Evolutionary conservation across 23 tunicate genomes (phyloP).

Genomic region (Diplosoma virens): DNA sequence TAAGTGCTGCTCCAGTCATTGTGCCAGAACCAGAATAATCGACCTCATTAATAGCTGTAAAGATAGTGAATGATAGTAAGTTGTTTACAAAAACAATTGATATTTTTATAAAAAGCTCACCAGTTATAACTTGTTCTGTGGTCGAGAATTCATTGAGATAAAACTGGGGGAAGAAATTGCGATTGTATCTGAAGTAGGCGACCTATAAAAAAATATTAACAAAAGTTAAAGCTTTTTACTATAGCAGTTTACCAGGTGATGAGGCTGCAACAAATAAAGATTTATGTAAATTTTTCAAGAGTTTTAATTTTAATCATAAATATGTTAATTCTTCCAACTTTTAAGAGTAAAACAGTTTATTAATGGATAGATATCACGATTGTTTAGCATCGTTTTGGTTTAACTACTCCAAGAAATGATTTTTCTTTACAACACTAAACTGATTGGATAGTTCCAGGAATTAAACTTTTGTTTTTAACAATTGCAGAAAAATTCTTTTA

Average conservation of each 20-base stretch:
- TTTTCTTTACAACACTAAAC: too few species aligned
- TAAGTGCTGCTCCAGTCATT: constrained; percentile 65
- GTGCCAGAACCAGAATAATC: constrained; percentile 71
- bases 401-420: too few species aligned
- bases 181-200: constrained; percentile 42
- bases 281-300: not conserved
- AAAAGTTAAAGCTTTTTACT: too few species aligned
- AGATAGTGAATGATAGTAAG: not conserved
- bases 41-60: constrained; percentile 52
- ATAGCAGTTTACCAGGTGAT: too few species aligned
- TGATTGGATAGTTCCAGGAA: too few species aligned
- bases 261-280: not conserved
- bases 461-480: too few species aligned
- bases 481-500: too few species aligned
- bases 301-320: not conserved
- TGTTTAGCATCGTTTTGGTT: too few species aligned
- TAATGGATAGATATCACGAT: too few species aligned
- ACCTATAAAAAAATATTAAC: constrained; percentile 18
- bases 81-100: not conserved
- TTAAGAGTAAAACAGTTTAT: too few species aligned
- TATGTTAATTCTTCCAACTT: too few species aligned
- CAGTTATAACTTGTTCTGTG: constrained; percentile 30
- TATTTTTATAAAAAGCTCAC: too few species aligned
- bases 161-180: constrained; percentile 19
- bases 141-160: constrained; percentile 14